Evolutionary conservation across 2,888 invertebrate species (phyloP), one percentile per base, ranked within the genome.

Genomic region (Troides oblongomaculatus): DNA sequence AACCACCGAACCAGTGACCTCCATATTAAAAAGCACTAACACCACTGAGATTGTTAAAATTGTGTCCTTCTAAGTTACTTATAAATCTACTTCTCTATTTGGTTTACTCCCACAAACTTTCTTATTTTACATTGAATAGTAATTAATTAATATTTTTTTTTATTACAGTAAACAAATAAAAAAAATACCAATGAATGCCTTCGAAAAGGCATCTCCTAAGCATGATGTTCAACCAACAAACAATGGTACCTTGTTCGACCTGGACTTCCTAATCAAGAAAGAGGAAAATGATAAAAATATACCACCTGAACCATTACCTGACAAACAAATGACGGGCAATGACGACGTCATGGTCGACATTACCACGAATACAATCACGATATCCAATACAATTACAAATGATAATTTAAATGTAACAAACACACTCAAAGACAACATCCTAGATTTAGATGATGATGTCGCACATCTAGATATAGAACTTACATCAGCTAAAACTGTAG

Each of bases 101-200:
- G 14, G 53, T n/a, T 53, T 53, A n/a, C 53, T 53, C 6, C 5
- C 5, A n/a, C 5, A 53, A n/a, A n/a, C 6, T 14, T 14, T 14
- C 14, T 2, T 10, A 10, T 46, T 56, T 23, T 23, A 58, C n/a
- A 23, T 23, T 23, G 57, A 23, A 23, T 5, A 23, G 23, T 58
- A 10, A 10, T 23, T 23, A 10, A 58, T 23, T 6, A 10, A 58
- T 58, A 4, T 10, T 58, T n/a, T 21, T 12, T 57, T 62, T 56
- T 39, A 74, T 90, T 89, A 64, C 82, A 94, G 94, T 73, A 91
- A 93, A 82, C 79, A 89, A 67, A 62, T 81, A 62, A 94, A 94
- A 74, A 95, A 95, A 85, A 91, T 94, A 76, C 94, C 95, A 71
- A 94, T 95, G 94, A 95, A 95, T 82, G 93, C 93, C 18, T 80